A percentile compares a stretch with the other conserved stretches of the same genome.
phyloP scores from a whole-genome alignment of 2,797 vertebrate species.

The Spinibarbus caldwelli region DNA sequence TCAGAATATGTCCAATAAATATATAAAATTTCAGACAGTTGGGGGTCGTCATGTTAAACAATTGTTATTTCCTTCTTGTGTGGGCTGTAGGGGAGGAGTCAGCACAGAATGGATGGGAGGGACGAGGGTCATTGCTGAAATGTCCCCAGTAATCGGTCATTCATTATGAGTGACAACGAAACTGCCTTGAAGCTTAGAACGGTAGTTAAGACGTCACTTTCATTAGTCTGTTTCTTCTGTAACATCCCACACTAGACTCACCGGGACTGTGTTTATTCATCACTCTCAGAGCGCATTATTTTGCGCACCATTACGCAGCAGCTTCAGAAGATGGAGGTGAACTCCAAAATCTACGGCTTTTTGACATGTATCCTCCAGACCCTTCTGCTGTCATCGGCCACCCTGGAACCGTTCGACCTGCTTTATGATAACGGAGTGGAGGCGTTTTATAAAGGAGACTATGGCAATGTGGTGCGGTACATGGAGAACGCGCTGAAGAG shows the following conservation, averaged over 20 bases:
- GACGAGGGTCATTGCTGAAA: slow-evolving; percentile 69
- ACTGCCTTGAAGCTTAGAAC: not conserved
- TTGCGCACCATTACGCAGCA: not conserved
- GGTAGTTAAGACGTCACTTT: not conserved
- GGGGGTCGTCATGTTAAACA: not conserved
- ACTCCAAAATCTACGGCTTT: slow-evolving; percentile 46
- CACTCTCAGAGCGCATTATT: not conserved
- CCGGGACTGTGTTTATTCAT: not conserved
- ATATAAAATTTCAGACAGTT: not conserved
- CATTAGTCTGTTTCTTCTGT: not conserved
- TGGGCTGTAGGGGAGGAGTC: slow-evolving; percentile 65
- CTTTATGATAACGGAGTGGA: slow-evolving; percentile 85
- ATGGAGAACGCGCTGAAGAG: slow-evolving; percentile 88
- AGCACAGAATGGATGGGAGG: slow-evolving; percentile 16
- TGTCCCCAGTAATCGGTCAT: slow-evolving; percentile 61
- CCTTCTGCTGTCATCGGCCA: slow-evolving; percentile 39
- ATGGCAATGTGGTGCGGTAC: slow-evolving; percentile 75
- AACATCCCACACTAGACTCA: not conserved
- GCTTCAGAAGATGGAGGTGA: slow-evolving; percentile 71
- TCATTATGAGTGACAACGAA: slow-evolving; percentile 43
- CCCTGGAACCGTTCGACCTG: slow-evolving; percentile 84
- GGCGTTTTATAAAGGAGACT: slow-evolving; percentile 83
- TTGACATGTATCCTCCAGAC: slow-evolving; percentile 59
- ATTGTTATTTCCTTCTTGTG: slow-evolving; percentile 16
- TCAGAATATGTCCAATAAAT: not conserved